These are phyloP conservation scores for Apotomis turbidana DNA, from an alignment of 2,888 invertebrate genomes.

Conservation along the genomic window DNA sequence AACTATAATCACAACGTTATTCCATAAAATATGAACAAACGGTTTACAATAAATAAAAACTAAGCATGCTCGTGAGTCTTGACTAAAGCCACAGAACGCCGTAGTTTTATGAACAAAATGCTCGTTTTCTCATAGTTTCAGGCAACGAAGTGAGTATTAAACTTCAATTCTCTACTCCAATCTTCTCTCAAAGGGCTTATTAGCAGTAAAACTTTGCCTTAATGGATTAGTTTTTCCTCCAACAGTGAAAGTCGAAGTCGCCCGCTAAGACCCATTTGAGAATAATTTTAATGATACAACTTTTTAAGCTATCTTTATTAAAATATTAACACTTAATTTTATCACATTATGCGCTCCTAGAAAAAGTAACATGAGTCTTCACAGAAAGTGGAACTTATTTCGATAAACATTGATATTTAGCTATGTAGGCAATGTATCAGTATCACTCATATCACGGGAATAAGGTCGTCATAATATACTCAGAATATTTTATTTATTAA, in stretches of 20 bases:
- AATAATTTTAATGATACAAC: slow-evolving; percentile 1
- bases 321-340: neutral
- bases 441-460: too few species aligned
- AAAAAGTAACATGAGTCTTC: too few species aligned
- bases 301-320: neutral
- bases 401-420: too few species aligned
- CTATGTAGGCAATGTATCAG: too few species aligned
- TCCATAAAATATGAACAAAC: too few species aligned
- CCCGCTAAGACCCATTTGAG: neutral
- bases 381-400: too few species aligned
- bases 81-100: neutral
- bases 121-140: neutral
- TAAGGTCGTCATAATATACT: too few species aligned
- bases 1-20: too few species aligned
- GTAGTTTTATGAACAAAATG: neutral
- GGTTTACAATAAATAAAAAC: neutral
- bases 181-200: neutral
- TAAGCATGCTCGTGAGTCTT: neutral
- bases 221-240: slow-evolving; percentile 11
- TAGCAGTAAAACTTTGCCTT: slow-evolving; percentile 7
- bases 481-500: too few species aligned
- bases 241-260: neutral
- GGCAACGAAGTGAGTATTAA: neutral
- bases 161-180: neutral
- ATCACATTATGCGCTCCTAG: too few species aligned